These are phyloP conservation scores for Subacronicta megacephala DNA, from an alignment of 2,888 invertebrate genomes.

Conservation along the genomic window DNA sequence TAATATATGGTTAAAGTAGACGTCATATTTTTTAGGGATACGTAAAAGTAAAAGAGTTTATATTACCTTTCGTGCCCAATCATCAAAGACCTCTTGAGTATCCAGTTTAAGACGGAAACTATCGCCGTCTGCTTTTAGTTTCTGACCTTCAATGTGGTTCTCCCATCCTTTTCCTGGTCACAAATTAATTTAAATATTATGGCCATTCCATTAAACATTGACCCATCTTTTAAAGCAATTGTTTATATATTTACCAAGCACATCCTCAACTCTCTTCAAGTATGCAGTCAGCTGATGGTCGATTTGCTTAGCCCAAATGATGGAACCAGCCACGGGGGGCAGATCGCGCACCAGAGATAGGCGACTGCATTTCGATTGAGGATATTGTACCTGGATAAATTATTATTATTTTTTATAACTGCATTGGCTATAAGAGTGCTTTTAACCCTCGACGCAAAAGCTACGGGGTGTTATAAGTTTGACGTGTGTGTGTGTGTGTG, in stretches of 20 bases:
- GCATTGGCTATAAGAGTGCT: no score
- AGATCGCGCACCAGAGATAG: slow-evolving; percentile 97
- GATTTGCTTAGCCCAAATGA: slow-evolving; percentile 99
- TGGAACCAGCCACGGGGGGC: slow-evolving; percentile 99
- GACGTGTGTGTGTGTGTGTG: no score
- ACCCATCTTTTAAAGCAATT: background rate
- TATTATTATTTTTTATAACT: background rate
- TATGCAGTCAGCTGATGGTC: slow-evolving; percentile 99
- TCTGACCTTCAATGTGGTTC: slow-evolving; percentile 99
- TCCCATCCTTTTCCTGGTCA: slow-evolving; percentile 98
- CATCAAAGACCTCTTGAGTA: slow-evolving; percentile 99
- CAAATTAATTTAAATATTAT: slow-evolving; percentile 9
- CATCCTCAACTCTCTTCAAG: slow-evolving; percentile 99
- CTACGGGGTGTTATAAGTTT: no score
- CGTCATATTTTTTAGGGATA: background rate
- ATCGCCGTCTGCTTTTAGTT: slow-evolving; percentile 98
- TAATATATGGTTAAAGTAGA: background rate
- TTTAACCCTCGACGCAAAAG: no score
- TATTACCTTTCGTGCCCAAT: slow-evolving; percentile 97
- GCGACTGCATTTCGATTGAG: slow-evolving; percentile 97
- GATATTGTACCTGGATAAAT: slow-evolving; percentile 94
- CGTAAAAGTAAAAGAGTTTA: background rate
- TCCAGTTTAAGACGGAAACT: slow-evolving; percentile 98
- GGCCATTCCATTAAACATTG: background rate
- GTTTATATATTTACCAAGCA: slow-evolving; percentile 92